Evolutionary conservation across 2,113 vertebrate species (phyloP), one percentile per base, ranked within the genome.

Genomic region (Eclectus roratus): DNA sequence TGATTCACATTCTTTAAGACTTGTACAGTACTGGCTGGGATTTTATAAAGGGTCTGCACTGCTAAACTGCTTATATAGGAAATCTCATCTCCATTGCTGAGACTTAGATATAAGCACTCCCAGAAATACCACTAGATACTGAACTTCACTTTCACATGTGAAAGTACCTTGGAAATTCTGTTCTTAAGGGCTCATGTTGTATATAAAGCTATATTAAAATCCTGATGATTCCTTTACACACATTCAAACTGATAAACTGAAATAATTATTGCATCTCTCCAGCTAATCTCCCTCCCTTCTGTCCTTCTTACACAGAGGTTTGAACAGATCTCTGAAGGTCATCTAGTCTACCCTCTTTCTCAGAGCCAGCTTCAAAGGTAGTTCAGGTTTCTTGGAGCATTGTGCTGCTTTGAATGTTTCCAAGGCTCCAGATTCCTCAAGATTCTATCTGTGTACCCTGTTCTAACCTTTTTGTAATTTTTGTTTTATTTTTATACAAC

Each of bases 391-490:
- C 53, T 76, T 71, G 33, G 35, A 80, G 23, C 8, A 31, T 76
- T 0, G 0, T 72, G 29, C 56, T 61, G 29, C 41, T 93, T 65
- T 89, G 27, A 72, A 0, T 39, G 6, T 64, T 56, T 88, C 31
- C 66, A 80, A 16, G 19, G 17, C 52, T 71, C 13, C 43, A 85
- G 25, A 58, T 82, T 76, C 39, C 31, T 16, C 27, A 70, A 41
- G 17, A 37, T 28, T 73, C 39, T 7, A 5, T 85, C 9, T 39
- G 10, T 65, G 12, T 55, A 61, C n/a, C 9, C 33, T 56, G 6
- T 87, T 74, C 39, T 5, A 49, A 13, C 2, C 13, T 81, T 24
- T 15, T 3, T 60, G 28, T 63, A 28, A 10, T 2, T n/a, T 33
- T 65, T 56, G 2, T 14, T 21, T 49, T 47, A 5, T 21, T 92